A percentile compares a stretch with the other conserved stretches of the same genome.
phyloP scores from a whole-genome alignment of 2,888 invertebrate genomes.

The Sarcophaga carnaria region DNA sequence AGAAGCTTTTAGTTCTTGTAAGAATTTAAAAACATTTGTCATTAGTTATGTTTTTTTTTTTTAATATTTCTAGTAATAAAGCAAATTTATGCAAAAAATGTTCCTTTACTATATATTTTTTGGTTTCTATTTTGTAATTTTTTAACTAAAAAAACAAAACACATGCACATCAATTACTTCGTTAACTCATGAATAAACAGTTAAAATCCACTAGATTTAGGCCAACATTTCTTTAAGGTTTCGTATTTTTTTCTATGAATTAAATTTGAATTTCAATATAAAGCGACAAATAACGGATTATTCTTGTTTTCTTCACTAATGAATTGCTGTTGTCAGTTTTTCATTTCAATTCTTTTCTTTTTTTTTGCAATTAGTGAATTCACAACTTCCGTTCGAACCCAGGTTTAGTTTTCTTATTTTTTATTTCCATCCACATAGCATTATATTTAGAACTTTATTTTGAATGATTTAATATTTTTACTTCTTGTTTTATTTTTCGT shows the following conservation, averaged over 20 bases:
- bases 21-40: too few species aligned
- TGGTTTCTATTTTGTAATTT: not conserved
- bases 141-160: not conserved
- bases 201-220: conserved; percentile 10
- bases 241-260: not conserved
- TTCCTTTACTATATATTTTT: not conserved
- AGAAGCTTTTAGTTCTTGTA: too few species aligned
- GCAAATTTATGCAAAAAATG: not conserved
- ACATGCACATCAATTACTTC: conserved; percentile 38
- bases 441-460: not conserved
- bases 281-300: not conserved
- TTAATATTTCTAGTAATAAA: too few species aligned
- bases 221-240: conserved; percentile 38
- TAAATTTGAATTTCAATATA: not conserved
- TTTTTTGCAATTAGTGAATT: conserved; percentile 67
- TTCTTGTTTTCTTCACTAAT: conserved; percentile 2
- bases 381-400: conserved; percentile 65
- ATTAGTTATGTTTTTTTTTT: too few species aligned
- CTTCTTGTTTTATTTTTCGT: not conserved
- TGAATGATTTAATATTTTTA: not conserved
- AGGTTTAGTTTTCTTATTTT: conserved; percentile 23
- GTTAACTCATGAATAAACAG: conserved; percentile 21
- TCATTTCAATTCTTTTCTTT: not conserved
- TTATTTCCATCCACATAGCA: not conserved
- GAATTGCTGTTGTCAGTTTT: not conserved